Base-by-base conservation (phyloP, 2,797 vertebrate species). In the Sebastes matsubarae region DNA sequence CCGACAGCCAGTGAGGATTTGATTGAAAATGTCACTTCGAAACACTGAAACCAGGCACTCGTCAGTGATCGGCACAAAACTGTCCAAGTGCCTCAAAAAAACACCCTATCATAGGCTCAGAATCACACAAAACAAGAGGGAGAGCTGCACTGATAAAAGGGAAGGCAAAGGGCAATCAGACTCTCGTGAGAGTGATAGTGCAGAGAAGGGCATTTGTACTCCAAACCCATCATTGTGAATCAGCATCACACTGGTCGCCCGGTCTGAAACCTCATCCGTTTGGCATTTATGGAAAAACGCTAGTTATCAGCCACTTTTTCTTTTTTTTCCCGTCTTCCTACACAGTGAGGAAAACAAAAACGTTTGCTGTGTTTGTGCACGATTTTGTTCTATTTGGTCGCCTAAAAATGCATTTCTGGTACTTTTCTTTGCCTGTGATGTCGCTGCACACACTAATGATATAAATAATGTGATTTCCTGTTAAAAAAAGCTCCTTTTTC, bases 201-300 rank as follows among this genome's bases (percentile, higher is more conserved):
- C 93, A 95, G 93, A 91, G 84, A 94, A 95, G 93, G 93, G 92
- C 94, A 94, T 93, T 89, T 86, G 79, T 76, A 86, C 91, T 95
- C 80, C 82, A 83, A 87, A 92, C 57, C 75, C 77, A 81, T 87
- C 83, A 68, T 2, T 59, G 79, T 68, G 74, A 88, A 75, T 87
- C 87, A 88, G 79, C 30, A 36, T 82, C 86, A 82, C 76, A 61
- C 68, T 63, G 79, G 81, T 81, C 75, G 66, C 64, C 70, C 50
- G 20, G 70, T 88, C 79, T 92, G 60, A 83, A 92, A 90, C 79
- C 76, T 77, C 71, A 75, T 82, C 52, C 18, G 46, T 69, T 89
- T 86, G 73, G 82, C 75, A 74, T 79, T 74, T 75, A 77, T 82
- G 82, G 42, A 79, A 91, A 89, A 87, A 38, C 75, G 65, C 60